These are phyloP conservation scores for Arenaria interpres DNA, from an alignment of 2,113 vertebrate genomes.

Conservation along the genomic window DNA sequence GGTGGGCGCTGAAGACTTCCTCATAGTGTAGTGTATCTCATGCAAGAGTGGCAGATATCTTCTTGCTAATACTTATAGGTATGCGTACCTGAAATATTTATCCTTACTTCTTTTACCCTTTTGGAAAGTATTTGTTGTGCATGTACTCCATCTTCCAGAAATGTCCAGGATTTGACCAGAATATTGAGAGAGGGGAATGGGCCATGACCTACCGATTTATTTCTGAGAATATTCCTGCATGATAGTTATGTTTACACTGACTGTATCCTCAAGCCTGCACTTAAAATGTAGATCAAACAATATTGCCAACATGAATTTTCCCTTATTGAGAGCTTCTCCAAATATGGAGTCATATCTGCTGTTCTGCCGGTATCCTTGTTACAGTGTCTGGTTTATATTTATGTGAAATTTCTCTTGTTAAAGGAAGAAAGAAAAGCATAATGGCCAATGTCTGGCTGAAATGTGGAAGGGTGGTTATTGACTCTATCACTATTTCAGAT, in stretches of 20 bases:
- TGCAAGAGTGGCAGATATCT: neutral
- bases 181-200: neutral
- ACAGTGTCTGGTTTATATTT: constrained; percentile 40
- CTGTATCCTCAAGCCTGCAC: neutral
- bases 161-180: neutral
- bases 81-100: neutral
- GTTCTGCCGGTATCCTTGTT: constrained; percentile 5
- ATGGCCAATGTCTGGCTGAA: neutral
- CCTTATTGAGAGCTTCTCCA: neutral
- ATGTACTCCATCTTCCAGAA: neutral
- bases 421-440: neutral
- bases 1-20: neutral
- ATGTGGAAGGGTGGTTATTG: neutral
- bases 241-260: neutral
- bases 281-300: constrained; percentile 18
- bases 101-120: neutral
- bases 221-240: neutral
- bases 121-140: neutral
- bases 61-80: neutral
- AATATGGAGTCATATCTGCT: constrained; percentile 18
- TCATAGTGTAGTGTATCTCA: neutral
- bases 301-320: constrained; percentile 32
- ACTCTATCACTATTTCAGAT: neutral
- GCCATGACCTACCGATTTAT: neutral
- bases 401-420: neutral